Base-by-base conservation (phyloP, 2,797 vertebrate genomes). In the Arrhamphus sclerolepis region DNA sequence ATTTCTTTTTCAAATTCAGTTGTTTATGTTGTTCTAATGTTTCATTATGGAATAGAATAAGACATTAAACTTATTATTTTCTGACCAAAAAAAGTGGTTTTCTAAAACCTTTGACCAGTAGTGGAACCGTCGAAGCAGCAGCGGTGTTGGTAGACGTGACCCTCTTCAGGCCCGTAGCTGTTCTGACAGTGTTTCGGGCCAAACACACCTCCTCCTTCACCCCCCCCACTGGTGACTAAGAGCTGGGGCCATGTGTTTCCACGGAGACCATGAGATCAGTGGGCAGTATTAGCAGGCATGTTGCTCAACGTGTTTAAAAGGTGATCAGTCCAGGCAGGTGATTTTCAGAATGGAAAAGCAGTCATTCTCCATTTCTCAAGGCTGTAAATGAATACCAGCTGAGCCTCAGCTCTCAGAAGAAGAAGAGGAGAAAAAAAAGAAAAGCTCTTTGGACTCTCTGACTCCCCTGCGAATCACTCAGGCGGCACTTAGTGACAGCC, bases 401-500 rank as follows among this genome's bases (percentile, higher is more conserved):
- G 56, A 70, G 63, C 19, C 6, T 70, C 78, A 67, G 74, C 64
- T 78, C 48, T 53, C 7, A 22, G 59, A 64, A 56, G 62, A 44
- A 52, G 8, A 18, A 5, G 9, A 22, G 59, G 62, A 56, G 62
- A 44, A 52, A 16, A 18, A 5, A 16, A 29, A 46, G 39, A 44
- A 41, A 65, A 34, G 63, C 67, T 70, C 64, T 51, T 65, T 26
- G 47, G 57, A 55, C 64, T 77, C 24, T 54, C 19, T 7, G 28
- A 14, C 52, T 38, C 21, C 71, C 75, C 74, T 21, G 28, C 3
- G 2, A 62, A 46, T 70, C 64, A 46, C 50, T 60, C 63, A 60
- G 63, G 55, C 28, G 5, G 73, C 66, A 43, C 77, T 52, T 59
- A 67, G 79, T 81, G 81, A 78, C 84, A 85, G 82, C 60, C 83